Evolutionary conservation across 2,797 vertebrate genomes (phyloP), one percentile per base, ranked within the genome.

Genomic region (Aratinga solstitialis): DNA sequence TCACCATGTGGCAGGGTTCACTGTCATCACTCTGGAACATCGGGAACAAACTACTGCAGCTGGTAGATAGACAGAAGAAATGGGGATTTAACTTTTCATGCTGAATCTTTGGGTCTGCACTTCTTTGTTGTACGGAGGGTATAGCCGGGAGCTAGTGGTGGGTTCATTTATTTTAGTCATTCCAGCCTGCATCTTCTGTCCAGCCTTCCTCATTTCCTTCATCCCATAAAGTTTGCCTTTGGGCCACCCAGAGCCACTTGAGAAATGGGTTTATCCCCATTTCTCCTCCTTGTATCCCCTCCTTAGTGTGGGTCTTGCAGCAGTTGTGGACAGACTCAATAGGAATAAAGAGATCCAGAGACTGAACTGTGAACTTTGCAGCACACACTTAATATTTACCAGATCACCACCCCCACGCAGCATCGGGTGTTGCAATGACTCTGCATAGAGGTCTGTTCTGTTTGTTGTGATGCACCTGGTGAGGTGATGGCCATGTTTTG

Each of bases 401-500:
- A 67, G 29, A 26, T 36, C 50, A 29, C 21, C 17, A 19, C 43
- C 10, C 29, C 7, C 10, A 5, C 1, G 0, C 38, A 54, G 29
- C 30, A 5, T 1, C 26, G n/a, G 42, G 7, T 66, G 42, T 82
- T 82, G 40, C 9, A 17, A 0, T 56, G 72, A 32, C 68, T 40
- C 7, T 63, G 3, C 32, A 5, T 2, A n/a, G 65, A 27, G n/a
- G 15, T 54, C 61, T 67, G 30, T 29, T 76, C 18, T 45, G 43
- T 43, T 54, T 58, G 24, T 66, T 63, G 50, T 58, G 76, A 32
- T 76, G 48, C 30, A 32, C 2, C 7, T 54, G 56, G 4, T 17
- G 13, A 66, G 9, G 4, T 77, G 23, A 36, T 59, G 40, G 24
- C 22, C 0, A 0, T 56, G 48, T 48, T 82, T 71, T 45, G 65